Base-by-base conservation (phyloP, 2,888 invertebrate genomes). In the Cephus pygmeus region DNA sequence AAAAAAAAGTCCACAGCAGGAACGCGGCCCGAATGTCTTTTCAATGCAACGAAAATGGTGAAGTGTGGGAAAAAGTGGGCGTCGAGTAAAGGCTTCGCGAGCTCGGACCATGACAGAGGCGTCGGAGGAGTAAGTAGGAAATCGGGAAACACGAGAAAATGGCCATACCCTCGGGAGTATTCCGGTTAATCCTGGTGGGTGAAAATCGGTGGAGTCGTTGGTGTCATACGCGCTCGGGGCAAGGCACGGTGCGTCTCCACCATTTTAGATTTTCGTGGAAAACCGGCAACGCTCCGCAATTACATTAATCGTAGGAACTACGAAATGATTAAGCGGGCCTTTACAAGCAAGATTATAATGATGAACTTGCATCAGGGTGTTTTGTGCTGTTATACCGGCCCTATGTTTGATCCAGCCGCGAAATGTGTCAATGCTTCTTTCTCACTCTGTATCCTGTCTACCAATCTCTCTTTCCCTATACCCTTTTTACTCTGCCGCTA, bases 81-180 rank as follows among this genome's bases (percentile, higher is more conserved):
- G 94, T 95, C 94, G 94, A 95, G 94, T 96, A 96, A 95, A 94
- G 94, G 95, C 94, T 95, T 95, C 94, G 94, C 94, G 94, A 95
- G 94, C 93, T 95, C 95, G 93, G 96, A 96, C 93, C 96, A 97
- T 96, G 96, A 96, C 96, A 95, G 96, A 96, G 94, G 95, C 95
- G 95, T 95, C 95, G 95, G 96, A 97, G 94, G 96, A 96, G 96
- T 97, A 94, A 96, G 96, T 95, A 91, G 82, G 88, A 88, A 36
- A 35, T 12, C n/a, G 71, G 71, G 40, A 40, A 15, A 40, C 15
- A 40, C 12, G 69, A 30, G 69, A 69, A 69, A 69, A 69, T 33
- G 30, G 69, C 73, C 35, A 30, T n/a, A 73, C 15, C n/a, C 71
- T 15, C 30, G 71, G 30, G 31, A 71, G 40, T 71, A 33, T 71